These are phyloP conservation scores for Melanotaenia boesemani DNA, from an alignment of 2,797 vertebrate genomes.

Conservation along the genomic window DNA sequence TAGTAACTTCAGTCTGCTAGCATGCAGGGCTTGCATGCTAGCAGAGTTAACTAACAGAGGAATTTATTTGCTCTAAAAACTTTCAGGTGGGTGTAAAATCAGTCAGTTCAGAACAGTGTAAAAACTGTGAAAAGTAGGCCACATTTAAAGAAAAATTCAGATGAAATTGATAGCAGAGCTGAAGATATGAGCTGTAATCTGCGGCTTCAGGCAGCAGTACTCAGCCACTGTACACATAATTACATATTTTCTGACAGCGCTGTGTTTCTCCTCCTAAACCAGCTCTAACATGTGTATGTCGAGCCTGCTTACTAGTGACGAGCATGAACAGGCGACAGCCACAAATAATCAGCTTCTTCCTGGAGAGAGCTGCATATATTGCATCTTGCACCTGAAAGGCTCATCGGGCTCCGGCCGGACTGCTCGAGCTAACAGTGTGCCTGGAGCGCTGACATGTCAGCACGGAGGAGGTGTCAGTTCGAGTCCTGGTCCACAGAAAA, in stretches of 20 bases:
- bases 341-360: constrained; percentile 55
- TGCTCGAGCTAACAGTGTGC: constrained; percentile 41
- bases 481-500: constrained; percentile 27
- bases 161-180: constrained; percentile 29
- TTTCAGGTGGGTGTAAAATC: constrained; percentile 13
- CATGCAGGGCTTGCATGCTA: constrained; percentile 7
- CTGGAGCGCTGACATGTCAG: constrained; percentile 61
- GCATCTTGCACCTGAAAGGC: constrained; percentile 49
- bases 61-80: constrained; percentile 13
- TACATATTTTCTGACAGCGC: constrained; percentile 33
- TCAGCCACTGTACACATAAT: constrained; percentile 33
- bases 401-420: constrained; percentile 10
- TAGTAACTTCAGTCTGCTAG: constrained; percentile 13
- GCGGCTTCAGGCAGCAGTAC: constrained; percentile 27
- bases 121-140: background rate
- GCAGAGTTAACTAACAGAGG: background rate
- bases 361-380: constrained; percentile 34
- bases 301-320: constrained; percentile 48
- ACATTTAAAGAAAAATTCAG: constrained; percentile 1
- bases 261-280: constrained; percentile 32
- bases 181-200: constrained; percentile 40
- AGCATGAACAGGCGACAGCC: constrained; percentile 38
- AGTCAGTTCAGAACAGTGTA: background rate
- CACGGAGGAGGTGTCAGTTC: constrained; percentile 59
- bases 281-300: constrained; percentile 51